Evolutionary conservation across 2,888 invertebrate species (phyloP).

Genomic region (Acronicta alni): DNA sequence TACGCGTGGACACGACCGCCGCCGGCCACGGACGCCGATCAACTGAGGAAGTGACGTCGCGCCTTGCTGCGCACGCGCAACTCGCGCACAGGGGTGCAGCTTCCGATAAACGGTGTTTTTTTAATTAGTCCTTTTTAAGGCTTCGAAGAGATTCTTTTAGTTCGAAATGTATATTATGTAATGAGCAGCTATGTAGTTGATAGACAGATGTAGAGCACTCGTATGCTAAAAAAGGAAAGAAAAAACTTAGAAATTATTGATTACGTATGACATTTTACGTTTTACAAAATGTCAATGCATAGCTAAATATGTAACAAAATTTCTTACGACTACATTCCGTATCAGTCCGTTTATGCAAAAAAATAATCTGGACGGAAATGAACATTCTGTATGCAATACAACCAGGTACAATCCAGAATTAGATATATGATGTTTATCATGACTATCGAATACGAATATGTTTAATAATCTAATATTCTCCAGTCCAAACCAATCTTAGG

Average conservation of each 20-base stretch:
- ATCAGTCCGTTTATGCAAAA: constrained; percentile 25
- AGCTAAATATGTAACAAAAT: constrained; percentile 21
- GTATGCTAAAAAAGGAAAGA: constrained; percentile 48
- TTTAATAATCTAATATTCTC: constrained; percentile 3
- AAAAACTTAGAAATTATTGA: constrained; percentile 49
- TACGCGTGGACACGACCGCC: constrained; percentile 80
- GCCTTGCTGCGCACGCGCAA: constrained; percentile 57
- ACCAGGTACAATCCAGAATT: not conserved
- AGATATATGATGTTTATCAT: not conserved
- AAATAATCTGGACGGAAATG: constrained; percentile 6
- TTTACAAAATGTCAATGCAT: constrained; percentile 30
- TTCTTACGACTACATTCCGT: constrained; percentile 21
- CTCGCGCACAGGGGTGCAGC: constrained; percentile 65
- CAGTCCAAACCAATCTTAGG: constrained; percentile 31
- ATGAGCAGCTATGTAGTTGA: constrained; percentile 47
- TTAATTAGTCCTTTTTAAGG: constrained; percentile 55
- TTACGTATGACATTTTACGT: constrained; percentile 41
- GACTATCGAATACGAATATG: not conserved
- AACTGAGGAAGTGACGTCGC: constrained; percentile 78
- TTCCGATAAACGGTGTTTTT: constrained; percentile 62
- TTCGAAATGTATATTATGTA: constrained; percentile 48
- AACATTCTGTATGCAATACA: not conserved
- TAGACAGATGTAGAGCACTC: constrained; percentile 53
- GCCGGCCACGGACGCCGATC: constrained; percentile 75
- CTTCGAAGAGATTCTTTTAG: constrained; percentile 49